Base-by-base conservation (phyloP, 2,113 vertebrate genomes). In the mouse (Mus musculus) region DNA sequence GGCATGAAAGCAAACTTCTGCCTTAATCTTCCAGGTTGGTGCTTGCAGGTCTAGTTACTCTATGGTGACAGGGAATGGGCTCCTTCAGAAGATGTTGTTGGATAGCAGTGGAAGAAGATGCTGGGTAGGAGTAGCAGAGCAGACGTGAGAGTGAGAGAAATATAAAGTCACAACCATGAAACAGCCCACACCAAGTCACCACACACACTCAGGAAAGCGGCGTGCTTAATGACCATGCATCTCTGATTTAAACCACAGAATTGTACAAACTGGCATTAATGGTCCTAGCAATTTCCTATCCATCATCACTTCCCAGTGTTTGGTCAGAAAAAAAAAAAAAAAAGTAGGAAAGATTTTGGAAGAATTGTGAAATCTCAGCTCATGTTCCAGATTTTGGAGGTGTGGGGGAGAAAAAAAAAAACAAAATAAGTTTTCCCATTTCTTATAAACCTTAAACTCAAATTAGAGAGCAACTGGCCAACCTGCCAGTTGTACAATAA, bases 331-430 rank as follows among this genome's bases (percentile, higher is more conserved):
- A 87, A 93, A 80, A 90, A 90, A 75, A 92, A 91, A 80, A 54
- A 54, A 56, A 73, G 20, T 72, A 54, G 46, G 14, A 49, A 49
- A 42, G 88, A 39, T 67, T 82, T 88, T 56, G 93, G 46, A 52
- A 95, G 24, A 96, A 92, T 19, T 73, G 14, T 85, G 49, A 95
- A 91, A 77, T 89, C 9, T 90, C n/a, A 28, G 14, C 30, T 96
- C 13, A 90, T 11, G n/a, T 65, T 28, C 46, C 72, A n/a, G 36
- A 39, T 86, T 5, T 5, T 28, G 1, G 10, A 17, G 71, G 33
- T 6, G 61, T 1, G 22, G 30, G 12, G 5, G 11, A 30, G 8
- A 30, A 7, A 24, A 46, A 7, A 24, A 46, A 39, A 80, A 36
- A 39, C 39, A 69, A 80, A 87, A 33, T 1, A 73, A 93, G 90